phyloP scores from a whole-genome alignment of 2,113 vertebrate genomes.

The Corythaixoides concolor region DNA sequence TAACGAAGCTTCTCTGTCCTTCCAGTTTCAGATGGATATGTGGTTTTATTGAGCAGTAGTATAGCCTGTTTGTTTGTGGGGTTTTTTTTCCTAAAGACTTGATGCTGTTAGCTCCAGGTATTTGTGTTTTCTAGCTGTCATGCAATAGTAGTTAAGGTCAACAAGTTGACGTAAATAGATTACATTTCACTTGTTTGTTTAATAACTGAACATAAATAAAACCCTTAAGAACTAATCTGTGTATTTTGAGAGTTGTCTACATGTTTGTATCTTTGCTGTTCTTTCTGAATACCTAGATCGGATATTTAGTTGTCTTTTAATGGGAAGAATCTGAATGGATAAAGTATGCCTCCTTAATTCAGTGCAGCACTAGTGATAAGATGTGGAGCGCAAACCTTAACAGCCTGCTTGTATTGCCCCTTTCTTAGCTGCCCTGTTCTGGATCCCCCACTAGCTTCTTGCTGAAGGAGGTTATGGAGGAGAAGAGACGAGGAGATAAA shows the following conservation, averaged over 20 bases:
- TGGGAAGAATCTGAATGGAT: not conserved
- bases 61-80: not conserved
- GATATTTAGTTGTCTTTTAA: not conserved
- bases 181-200: not conserved
- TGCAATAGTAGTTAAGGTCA: not conserved
- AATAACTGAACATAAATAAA: not conserved
- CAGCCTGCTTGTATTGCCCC: not conserved
- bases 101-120: not conserved
- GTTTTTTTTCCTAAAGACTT: not conserved
- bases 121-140: not conserved
- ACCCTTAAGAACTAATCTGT: not conserved
- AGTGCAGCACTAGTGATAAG: not conserved
- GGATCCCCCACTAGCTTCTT: not conserved
- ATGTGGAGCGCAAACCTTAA: not conserved
- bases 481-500: not conserved
- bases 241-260: not conserved
- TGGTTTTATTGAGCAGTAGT: not conserved
- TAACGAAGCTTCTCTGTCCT: not conserved
- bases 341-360: not conserved
- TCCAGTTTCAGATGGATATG: not conserved
- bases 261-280: not conserved
- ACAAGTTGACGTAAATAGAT: not conserved
- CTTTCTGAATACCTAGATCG: not conserved
- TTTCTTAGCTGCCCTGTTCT: not conserved
- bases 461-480: not conserved